Evolutionary conservation across 1,140 invertebrate species (phyloP).

Genomic region (Caenorhabditis inopinata): DNA sequence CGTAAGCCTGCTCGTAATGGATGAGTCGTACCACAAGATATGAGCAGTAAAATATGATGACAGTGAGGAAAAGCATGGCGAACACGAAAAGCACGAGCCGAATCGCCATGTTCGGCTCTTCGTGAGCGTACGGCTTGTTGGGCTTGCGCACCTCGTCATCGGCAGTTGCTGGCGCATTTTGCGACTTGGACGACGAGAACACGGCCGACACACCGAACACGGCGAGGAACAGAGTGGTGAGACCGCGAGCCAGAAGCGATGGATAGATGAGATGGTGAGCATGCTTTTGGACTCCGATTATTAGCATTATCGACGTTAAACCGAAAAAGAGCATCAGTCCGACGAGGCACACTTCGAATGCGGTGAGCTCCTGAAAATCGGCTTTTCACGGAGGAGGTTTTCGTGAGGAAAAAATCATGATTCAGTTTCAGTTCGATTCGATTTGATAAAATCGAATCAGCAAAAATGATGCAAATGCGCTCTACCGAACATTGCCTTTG

Average conservation of each 20-base stretch:
- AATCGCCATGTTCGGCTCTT: slow-evolving; percentile 22
- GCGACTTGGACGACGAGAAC: neutral
- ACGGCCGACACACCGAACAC: slow-evolving; percentile 38
- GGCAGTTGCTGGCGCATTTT: neutral
- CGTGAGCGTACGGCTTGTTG: neutral
- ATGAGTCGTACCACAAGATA: slow-evolving; percentile 30
- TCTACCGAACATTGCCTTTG: too few species aligned
- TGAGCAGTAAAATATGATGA: slow-evolving; percentile 29
- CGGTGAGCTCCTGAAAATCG: neutral
- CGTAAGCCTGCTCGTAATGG: slow-evolving; percentile 28
- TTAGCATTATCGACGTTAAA: slow-evolving; percentile 15
- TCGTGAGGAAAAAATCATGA: too few species aligned
- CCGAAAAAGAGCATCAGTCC: slow-evolving; percentile 17
- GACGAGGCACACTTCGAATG: slow-evolving; percentile 38
- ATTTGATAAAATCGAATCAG: too few species aligned
- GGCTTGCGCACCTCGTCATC: neutral
- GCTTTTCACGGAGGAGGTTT: too few species aligned
- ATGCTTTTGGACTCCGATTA: slow-evolving; percentile 27
- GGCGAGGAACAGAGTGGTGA: neutral
- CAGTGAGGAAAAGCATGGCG: slow-evolving; percentile 31
- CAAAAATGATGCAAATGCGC: too few species aligned
- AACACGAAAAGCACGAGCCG: slow-evolving; percentile 36
- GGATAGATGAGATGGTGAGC: slow-evolving; percentile 20
- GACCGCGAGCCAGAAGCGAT: slow-evolving; percentile 16
- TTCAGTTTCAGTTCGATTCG: too few species aligned